Conservation (phyloP, 2,888 invertebrate genomes). For the Agapostemon virescens region DNA sequence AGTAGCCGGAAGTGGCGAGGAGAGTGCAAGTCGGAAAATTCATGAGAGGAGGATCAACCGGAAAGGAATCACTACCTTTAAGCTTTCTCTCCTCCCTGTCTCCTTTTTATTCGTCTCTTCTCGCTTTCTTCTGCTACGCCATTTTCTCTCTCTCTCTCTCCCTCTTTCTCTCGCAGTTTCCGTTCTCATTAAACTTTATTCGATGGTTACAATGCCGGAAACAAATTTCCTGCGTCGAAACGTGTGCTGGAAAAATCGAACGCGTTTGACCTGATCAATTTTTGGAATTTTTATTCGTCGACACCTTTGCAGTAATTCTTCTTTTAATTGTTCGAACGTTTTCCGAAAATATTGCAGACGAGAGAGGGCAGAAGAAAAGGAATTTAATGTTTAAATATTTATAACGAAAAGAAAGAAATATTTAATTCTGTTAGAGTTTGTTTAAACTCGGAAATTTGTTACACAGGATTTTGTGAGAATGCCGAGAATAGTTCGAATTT, state of each 20-base stretch:
- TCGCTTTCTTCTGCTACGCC: background rate
- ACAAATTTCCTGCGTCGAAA: slow-evolving; percentile 58
- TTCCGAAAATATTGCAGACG: no score
- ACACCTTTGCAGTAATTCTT: no score
- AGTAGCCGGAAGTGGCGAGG: slow-evolving; percentile 64
- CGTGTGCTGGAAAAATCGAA: slow-evolving; percentile 38
- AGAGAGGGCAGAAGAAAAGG: no score
- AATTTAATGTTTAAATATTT: no score
- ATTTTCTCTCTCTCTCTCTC: background rate
- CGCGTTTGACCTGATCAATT: no score
- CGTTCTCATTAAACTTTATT: slow-evolving; percentile 39
- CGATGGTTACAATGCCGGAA: slow-evolving; percentile 20
- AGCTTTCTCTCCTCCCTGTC: background rate
- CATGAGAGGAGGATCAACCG: slow-evolving; percentile 67
- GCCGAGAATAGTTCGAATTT: no score
- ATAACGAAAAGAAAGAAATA: no score
- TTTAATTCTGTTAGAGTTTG: no score
- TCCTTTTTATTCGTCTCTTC: background rate
- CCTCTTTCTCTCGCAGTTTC: slow-evolving; percentile 3
- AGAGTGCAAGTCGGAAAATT: slow-evolving; percentile 66
- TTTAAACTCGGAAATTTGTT: no score
- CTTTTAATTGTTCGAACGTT: no score
- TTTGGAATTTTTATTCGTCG: background rate
- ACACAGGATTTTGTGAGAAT: no score
- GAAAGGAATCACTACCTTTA: slow-evolving; percentile 61